Percentiles rank a stretch among this genome's conserved stretches.
Evolutionary conservation across 2,797 vertebrate genomes (phyloP).

Genomic region (Aplochiton taeniatus): DNA sequence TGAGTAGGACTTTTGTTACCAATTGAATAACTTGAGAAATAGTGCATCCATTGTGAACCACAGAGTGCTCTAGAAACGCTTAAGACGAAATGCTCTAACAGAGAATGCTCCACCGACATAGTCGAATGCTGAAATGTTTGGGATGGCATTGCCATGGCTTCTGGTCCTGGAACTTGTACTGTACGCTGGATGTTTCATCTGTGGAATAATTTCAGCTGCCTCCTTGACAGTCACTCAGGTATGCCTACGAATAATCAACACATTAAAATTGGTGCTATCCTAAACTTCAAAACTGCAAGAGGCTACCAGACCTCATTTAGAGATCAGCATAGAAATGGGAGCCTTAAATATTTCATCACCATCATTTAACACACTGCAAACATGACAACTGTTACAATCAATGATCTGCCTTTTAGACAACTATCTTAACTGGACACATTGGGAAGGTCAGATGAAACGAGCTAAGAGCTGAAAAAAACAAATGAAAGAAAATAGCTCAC

Average conservation of each 20-base stretch:
- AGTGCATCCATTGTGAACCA: not conserved
- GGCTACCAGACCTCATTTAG: too few species aligned
- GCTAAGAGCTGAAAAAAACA: too few species aligned
- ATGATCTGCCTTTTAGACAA: too few species aligned
- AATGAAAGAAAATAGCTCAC: not conserved
- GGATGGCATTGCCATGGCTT: constrained; percentile 49
- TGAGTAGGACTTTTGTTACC: not conserved
- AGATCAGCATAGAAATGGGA: too few species aligned
- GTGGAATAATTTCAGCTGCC: constrained; percentile 58
- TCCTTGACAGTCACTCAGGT: constrained; percentile 66
- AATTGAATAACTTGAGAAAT: not conserved
- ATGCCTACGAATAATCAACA: not conserved
- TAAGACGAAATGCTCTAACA: not conserved
- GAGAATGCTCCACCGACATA: not conserved
- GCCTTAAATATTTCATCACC: too few species aligned
- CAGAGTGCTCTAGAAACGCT: too few species aligned
- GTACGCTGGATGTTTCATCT: constrained; percentile 53
- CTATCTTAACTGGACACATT: too few species aligned
- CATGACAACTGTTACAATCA: too few species aligned
- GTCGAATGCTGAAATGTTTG: constrained; percentile 9
- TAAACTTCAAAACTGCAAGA: too few species aligned
- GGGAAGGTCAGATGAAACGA: too few species aligned
- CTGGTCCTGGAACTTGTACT: constrained; percentile 48
- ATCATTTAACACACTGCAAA: too few species aligned
- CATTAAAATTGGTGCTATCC: too few species aligned